Evolutionary conservation across 2,113 vertebrate species (phyloP).

Genomic region (Tenrec ecaudatus): DNA sequence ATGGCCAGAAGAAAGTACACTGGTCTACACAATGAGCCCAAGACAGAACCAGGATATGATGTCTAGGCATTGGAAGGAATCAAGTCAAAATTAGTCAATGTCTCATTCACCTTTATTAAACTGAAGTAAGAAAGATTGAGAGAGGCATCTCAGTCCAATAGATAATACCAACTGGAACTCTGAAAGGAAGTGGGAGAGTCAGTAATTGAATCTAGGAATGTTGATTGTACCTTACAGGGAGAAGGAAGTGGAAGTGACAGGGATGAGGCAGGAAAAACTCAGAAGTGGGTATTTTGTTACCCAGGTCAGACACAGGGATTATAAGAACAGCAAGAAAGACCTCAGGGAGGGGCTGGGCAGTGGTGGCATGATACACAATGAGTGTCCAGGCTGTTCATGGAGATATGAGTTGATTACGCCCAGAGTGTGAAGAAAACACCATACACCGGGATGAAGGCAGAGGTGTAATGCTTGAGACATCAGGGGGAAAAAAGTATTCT

Average conservation of each 20-base stretch:
- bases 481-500: background rate
- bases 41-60: background rate
- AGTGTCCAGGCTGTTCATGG: background rate
- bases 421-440: conserved; percentile 17
- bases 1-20: background rate
- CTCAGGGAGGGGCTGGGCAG: background rate
- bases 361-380: background rate
- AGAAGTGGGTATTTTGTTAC: conserved; percentile 3
- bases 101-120: background rate
- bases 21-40: background rate
- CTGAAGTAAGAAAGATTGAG: background rate
- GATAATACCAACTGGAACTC: background rate
- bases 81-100: too few relatives aligned
- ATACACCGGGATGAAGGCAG: background rate
- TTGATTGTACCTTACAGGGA: background rate
- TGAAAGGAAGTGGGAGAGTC: background rate
- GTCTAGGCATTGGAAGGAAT: background rate
- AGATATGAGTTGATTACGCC: conserved; percentile 24
- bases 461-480: background rate
- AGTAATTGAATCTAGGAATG: background rate
- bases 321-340: conserved; percentile 14
- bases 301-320: conserved; percentile 14
- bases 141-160: background rate
- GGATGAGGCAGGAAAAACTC: background rate
- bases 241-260: background rate